Conservation (phyloP, 2,113 vertebrate genomes). For the Hyla sarda region DNA sequence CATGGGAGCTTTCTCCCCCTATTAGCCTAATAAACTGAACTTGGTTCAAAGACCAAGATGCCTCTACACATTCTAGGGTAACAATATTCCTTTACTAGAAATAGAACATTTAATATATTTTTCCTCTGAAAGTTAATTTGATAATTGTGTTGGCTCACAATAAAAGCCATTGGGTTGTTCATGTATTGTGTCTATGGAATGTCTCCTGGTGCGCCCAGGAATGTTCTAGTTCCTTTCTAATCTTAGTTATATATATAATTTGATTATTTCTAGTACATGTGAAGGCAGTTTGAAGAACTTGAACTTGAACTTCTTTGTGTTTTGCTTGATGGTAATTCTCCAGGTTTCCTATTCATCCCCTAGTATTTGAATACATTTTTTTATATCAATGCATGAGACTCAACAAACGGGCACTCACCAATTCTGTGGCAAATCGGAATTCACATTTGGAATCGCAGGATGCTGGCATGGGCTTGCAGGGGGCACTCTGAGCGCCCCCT, state of each 20-base stretch:
- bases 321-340: background rate
- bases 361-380: too few relatives aligned
- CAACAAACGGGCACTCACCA: too few relatives aligned
- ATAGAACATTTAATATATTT: background rate
- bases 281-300: slow-evolving; percentile 7
- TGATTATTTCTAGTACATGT: slow-evolving; percentile 11
- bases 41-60: background rate
- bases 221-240: slow-evolving; percentile 30
- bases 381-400: too few relatives aligned
- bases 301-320: slow-evolving; percentile 11
- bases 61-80: background rate
- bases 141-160: background rate
- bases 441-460: too few relatives aligned
- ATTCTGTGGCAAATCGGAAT: too few relatives aligned
- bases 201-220: slow-evolving; percentile 16
- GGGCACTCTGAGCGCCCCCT: too few relatives aligned
- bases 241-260: slow-evolving; percentile 39
- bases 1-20: too few relatives aligned
- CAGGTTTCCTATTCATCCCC: background rate
- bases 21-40: background rate
- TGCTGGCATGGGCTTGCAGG: too few relatives aligned
- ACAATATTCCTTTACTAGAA: background rate
- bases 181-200: slow-evolving; percentile 21
- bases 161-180: background rate
- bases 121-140: background rate